These are phyloP conservation scores for Tautogolabrus adspersus DNA, from an alignment of 2,113 vertebrate species.

Conservation along the genomic window DNA sequence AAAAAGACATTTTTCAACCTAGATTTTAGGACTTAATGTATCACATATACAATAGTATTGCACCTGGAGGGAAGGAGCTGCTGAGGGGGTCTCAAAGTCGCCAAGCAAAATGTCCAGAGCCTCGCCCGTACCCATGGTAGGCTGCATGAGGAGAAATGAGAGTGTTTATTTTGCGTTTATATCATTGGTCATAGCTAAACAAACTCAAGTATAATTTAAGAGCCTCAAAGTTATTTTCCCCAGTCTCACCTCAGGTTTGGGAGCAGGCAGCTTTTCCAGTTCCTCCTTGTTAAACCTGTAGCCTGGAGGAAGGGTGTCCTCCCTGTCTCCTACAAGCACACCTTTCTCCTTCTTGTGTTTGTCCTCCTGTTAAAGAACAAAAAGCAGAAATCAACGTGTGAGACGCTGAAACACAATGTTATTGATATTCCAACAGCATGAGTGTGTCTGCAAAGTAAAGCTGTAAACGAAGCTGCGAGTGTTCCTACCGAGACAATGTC, in stretches of 20 bases:
- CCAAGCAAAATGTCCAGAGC: constrained; percentile 81
- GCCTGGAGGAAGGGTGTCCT: constrained; percentile 66
- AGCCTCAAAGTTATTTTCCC: neutral
- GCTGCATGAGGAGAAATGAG: constrained; percentile 52
- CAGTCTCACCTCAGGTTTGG: constrained; percentile 71
- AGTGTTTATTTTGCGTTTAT: neutral
- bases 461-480: neutral
- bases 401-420: neutral
- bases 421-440: neutral
- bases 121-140: constrained; percentile 67
- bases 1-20: too few species aligned
- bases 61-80: constrained; percentile 65
- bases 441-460: neutral
- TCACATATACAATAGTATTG: constrained; percentile 11
- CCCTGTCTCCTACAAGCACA: constrained; percentile 77
- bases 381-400: neutral
- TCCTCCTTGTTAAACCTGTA: constrained; percentile 76
- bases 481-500: constrained; percentile 74
- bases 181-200: too few species aligned
- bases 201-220: neutral
- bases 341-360: constrained; percentile 67
- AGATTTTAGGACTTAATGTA: too few species aligned
- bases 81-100: constrained; percentile 61
- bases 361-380: constrained; percentile 64
- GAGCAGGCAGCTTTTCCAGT: constrained; percentile 63